Evolutionary conservation across 2,888 invertebrate species (phyloP).

Genomic region (Brenthis hecate): DNA sequence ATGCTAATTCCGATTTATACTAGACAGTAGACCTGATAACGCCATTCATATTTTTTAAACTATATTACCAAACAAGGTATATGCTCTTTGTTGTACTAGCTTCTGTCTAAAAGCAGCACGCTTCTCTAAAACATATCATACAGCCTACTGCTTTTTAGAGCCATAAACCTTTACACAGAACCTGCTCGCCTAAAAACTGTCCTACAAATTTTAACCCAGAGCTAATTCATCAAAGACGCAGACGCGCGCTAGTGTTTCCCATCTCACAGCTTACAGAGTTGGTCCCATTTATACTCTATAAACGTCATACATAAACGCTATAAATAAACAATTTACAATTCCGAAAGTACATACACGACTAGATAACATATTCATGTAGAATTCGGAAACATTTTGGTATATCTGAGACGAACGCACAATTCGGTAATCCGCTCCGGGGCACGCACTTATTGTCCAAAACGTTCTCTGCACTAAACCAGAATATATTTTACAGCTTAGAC

Average conservation of each 20-base stretch:
- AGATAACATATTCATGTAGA: constrained; percentile 82
- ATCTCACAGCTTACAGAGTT: constrained; percentile 71
- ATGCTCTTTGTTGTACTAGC: constrained; percentile 72
- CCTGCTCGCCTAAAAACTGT: constrained; percentile 55
- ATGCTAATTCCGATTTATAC: constrained; percentile 46
- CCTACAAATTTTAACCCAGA: constrained; percentile 47
- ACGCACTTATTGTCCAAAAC: constrained; percentile 24
- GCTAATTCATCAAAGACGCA: constrained; percentile 45
- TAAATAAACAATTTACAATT: constrained; percentile 78
- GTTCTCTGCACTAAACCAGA: constrained; percentile 61
- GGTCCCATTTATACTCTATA: constrained; percentile 77
- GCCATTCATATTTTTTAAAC: constrained; percentile 36
- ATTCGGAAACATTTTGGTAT: constrained; percentile 82
- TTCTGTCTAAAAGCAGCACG: constrained; percentile 69
- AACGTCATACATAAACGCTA: constrained; percentile 71
- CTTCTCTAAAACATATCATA: constrained; percentile 81
- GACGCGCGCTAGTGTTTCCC: constrained; percentile 51
- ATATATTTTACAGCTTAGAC: constrained; percentile 72
- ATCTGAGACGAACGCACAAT: constrained; percentile 74
- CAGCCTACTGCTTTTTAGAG: constrained; percentile 73
- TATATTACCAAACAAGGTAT: constrained; percentile 49
- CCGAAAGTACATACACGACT: constrained; percentile 83
- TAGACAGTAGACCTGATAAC: constrained; percentile 73
- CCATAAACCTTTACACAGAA: constrained; percentile 56
- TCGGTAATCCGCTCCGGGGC: constrained; percentile 62